Percentiles rank a stretch among this genome's conserved stretches.
Conservation (phyloP, 2,888 invertebrate genomes). For the Stenoptilia bipunctidactyla region DNA sequence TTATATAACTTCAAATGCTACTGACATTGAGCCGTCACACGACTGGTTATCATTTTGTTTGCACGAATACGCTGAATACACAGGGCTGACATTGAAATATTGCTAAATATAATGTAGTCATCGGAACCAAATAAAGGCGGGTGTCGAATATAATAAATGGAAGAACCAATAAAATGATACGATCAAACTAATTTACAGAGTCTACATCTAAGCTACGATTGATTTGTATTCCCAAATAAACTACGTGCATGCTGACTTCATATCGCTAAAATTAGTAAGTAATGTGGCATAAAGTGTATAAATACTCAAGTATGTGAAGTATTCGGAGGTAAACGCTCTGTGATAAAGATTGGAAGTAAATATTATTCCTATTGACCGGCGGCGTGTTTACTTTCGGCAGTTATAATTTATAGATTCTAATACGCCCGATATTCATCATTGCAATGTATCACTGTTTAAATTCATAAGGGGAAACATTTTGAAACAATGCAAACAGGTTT, state of each 20-base stretch:
- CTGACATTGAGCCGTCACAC: slow-evolving; percentile 29
- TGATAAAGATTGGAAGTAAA: slow-evolving; percentile 23
- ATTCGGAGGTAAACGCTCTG: slow-evolving; percentile 37
- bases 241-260: slow-evolving; percentile 55
- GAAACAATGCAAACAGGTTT: background rate
- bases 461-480: too few species aligned
- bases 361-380: slow-evolving; percentile 6
- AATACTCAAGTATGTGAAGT: slow-evolving; percentile 38
- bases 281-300: slow-evolving; percentile 35
- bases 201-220: slow-evolving; percentile 43
- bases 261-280: slow-evolving; percentile 47
- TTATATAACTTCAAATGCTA: slow-evolving; percentile 23
- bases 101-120: slow-evolving; percentile 26
- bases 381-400: background rate
- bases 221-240: slow-evolving; percentile 41
- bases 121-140: slow-evolving; percentile 25
- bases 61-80: slow-evolving; percentile 32
- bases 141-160: slow-evolving; percentile 17
- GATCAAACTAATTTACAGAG: slow-evolving; percentile 26
- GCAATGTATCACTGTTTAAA: background rate
- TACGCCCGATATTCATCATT: slow-evolving; percentile 2
- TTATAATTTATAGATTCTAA: background rate
- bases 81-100: slow-evolving; percentile 34
- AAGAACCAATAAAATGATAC: slow-evolving; percentile 21
- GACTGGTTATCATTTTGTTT: slow-evolving; percentile 26